Percentiles rank a stretch among this genome's conserved stretches.
These are phyloP conservation scores for Xanthostigma xanthostigma DNA, from an alignment of 2,888 invertebrate species.

Conservation along the genomic window DNA sequence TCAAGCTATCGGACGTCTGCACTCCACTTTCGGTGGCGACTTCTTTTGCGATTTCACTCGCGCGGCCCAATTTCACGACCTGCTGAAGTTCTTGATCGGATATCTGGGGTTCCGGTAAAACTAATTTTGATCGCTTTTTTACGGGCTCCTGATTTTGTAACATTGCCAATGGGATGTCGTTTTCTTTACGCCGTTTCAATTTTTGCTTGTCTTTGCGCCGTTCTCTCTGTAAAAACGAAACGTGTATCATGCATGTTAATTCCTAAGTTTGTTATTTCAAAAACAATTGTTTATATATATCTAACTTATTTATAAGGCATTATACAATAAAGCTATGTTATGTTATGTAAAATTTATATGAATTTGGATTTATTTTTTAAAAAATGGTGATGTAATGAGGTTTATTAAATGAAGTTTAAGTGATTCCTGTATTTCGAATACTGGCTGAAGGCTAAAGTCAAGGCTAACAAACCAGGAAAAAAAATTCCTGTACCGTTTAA, in stretches of 20 bases:
- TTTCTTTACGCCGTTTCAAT: slow-evolving; percentile 88
- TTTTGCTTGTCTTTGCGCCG: slow-evolving; percentile 91
- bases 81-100: slow-evolving; percentile 84
- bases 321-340: too few relatives aligned
- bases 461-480: too few relatives aligned
- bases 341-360: too few relatives aligned
- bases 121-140: slow-evolving; percentile 86
- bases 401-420: too few relatives aligned
- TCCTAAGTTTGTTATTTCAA: neutral
- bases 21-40: slow-evolving; percentile 63
- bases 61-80: slow-evolving; percentile 82
- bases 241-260: slow-evolving; percentile 1
- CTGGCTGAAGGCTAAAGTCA: too few relatives aligned
- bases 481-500: too few relatives aligned
- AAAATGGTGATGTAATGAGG: too few relatives aligned
- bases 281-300: too few relatives aligned
- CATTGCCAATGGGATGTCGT: slow-evolving; percentile 85
- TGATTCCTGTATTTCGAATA: too few relatives aligned
- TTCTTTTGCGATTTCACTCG: slow-evolving; percentile 82
- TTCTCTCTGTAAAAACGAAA: slow-evolving; percentile 45
- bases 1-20: slow-evolving; percentile 68
- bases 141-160: slow-evolving; percentile 77
- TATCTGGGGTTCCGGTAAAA: slow-evolving; percentile 92
- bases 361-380: too few relatives aligned
- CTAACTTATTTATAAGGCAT: too few relatives aligned